These are phyloP conservation scores for Sebastes vulpes DNA, from an alignment of 2,797 vertebrate species.

Conservation along the genomic window DNA sequence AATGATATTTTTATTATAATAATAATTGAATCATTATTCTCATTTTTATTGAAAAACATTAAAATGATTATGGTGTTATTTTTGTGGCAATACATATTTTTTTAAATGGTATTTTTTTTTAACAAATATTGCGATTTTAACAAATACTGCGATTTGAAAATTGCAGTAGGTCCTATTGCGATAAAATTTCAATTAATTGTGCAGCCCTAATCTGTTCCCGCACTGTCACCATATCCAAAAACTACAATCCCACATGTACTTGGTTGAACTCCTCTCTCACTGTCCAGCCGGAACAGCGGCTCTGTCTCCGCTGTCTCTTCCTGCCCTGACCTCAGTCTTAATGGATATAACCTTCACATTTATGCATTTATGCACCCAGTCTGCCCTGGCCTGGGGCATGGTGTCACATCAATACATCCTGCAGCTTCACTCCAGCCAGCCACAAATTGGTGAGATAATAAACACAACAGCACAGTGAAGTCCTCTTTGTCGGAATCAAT, in stretches of 20 bases:
- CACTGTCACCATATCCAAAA: constrained; percentile 17
- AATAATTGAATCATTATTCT: too few relatives aligned
- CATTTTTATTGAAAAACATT: too few relatives aligned
- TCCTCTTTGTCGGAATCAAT: constrained; percentile 57
- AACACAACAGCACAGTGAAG: constrained; percentile 42
- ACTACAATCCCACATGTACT: constrained; percentile 16
- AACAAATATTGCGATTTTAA: too few relatives aligned
- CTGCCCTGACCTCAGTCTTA: constrained; percentile 62
- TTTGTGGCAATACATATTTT: too few relatives aligned
- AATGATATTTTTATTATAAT: too few relatives aligned
- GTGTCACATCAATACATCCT: constrained; percentile 72
- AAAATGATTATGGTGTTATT: too few relatives aligned
- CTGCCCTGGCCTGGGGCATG: constrained; percentile 57
- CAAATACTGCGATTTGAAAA: too few relatives aligned
- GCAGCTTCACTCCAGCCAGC: constrained; percentile 44
- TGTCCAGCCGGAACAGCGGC: constrained; percentile 5
- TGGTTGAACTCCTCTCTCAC: background rate
- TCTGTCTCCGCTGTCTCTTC: constrained; percentile 35
- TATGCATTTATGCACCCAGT: constrained; percentile 64
- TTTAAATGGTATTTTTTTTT: too few relatives aligned
- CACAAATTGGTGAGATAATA: constrained; percentile 67
- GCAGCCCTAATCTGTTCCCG: background rate
- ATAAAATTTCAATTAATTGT: background rate
- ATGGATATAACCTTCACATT: constrained; percentile 62
- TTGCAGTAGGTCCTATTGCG: too few relatives aligned